These are phyloP conservation scores for Sparus aurata DNA, from an alignment of 2,797 vertebrate genomes.

Conservation along the genomic window DNA sequence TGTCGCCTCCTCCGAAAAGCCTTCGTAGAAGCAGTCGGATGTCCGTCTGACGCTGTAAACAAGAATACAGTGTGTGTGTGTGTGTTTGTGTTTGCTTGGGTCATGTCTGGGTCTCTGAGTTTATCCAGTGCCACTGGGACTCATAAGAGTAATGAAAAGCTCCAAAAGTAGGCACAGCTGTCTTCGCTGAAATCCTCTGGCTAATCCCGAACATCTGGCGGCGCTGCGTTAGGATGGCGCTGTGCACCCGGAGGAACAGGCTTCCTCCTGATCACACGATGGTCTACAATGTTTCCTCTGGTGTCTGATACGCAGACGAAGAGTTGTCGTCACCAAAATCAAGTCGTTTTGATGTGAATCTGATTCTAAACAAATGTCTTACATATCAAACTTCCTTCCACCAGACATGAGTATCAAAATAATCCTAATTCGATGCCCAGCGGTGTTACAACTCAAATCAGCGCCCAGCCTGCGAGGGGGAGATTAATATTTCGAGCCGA, in stretches of 20 bases:
- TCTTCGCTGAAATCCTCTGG: slow-evolving; percentile 20
- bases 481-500: slow-evolving; percentile 57
- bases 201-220: slow-evolving; percentile 46
- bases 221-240: background rate
- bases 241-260: slow-evolving; percentile 6
- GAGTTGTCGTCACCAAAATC: too few species aligned
- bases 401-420: slow-evolving; percentile 5
- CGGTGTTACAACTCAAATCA: slow-evolving; percentile 10
- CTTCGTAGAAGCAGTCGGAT: background rate
- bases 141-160: slow-evolving; percentile 16
- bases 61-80: background rate
- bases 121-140: slow-evolving; percentile 24
- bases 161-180: slow-evolving; percentile 39
- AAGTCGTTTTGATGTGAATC: too few species aligned
- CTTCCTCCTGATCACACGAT: background rate
- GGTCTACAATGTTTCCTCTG: background rate
- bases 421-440: slow-evolving; percentile 30
- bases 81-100: background rate
- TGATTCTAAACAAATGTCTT: too few species aligned
- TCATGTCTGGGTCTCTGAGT: slow-evolving; percentile 26
- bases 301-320: too few species aligned
- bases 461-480: background rate
- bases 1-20: background rate
- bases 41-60: background rate
- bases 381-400: background rate